Evolutionary conservation across 1,140 invertebrate genomes (phyloP), one percentile per base, ranked within the genome.

Genomic region (Homalodisca vitripennis): DNA sequence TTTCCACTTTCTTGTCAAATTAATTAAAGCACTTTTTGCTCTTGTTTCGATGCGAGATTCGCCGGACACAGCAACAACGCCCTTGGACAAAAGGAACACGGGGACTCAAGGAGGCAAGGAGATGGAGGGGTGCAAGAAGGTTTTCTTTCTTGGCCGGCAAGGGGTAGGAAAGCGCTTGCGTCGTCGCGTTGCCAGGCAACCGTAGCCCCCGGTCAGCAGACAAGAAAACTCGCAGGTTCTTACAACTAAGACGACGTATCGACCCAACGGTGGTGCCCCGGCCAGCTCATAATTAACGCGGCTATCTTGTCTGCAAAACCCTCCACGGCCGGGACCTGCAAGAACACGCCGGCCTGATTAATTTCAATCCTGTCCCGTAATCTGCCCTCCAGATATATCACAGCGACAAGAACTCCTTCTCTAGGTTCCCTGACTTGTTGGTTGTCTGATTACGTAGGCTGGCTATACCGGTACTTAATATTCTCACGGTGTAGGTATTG

Each of bases 261-360:
- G 26, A 27, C 55, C 24, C 24, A n/a, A 3, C 48, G n/a, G 48
- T 22, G 14, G 14, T 14, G 48, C 48, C 6, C 48, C 22, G 55
- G 55, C 13, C 22, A 22, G 48, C 10, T 27, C 22, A 27, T 60
- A 60, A 60, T 30, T 26, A 60, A 60, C 24, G 24, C 27, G 3
- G 55, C 22, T 60, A 60, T 60, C 55, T 26, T 60, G 55, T 41
- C 55, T 60, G 55, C 55, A 60, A 60, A 60, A 60, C 55, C 55
- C 22, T 13, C 24, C 55, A 10, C 34, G 34, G 6, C 34, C 17
- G 6, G 34, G 6, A 6, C 6, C 6, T 6, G 26, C 27, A 60
- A 60, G 55, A 30, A 26, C 22, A 22, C 6, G 17, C 6, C 55
- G 2, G 2, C 55, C 55, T 60, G 55, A 60, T 60, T 60, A 60